Percentiles rank a stretch among this genome's conserved stretches.
These are phyloP conservation scores for Bugulina stolonifera DNA, from an alignment of 2,888 invertebrate genomes.

Conservation along the genomic window DNA sequence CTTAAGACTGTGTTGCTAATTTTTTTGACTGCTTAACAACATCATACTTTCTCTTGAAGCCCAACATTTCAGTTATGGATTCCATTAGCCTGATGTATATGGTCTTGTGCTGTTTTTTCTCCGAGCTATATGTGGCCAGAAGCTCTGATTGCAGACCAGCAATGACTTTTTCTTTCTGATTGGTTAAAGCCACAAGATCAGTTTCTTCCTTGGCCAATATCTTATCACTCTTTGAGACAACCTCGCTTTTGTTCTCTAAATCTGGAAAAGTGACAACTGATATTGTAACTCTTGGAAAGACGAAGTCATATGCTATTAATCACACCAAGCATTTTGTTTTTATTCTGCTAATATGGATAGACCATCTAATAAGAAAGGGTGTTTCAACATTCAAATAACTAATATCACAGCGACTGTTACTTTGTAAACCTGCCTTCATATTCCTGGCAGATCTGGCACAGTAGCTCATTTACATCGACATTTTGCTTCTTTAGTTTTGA, in stretches of 20 bases:
- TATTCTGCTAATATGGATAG: too few relatives aligned
- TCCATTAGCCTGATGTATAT: neutral
- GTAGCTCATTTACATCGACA: neutral
- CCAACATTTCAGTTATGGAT: neutral
- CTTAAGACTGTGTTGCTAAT: too few relatives aligned
- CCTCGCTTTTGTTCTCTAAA: neutral
- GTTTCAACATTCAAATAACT: too few relatives aligned
- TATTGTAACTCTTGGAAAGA: too few relatives aligned
- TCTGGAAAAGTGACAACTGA: too few relatives aligned
- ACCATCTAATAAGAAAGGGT: too few relatives aligned
- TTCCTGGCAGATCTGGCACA: neutral
- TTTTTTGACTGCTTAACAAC: slow-evolving; percentile 3
- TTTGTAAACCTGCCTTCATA: slow-evolving; percentile 7
- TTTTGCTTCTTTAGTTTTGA: neutral
- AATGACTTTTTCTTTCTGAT: neutral
- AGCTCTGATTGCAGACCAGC: neutral
- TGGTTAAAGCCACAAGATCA: neutral
- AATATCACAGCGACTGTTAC: neutral
- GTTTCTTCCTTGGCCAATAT: neutral
- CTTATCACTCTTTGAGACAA: neutral
- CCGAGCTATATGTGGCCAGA: neutral
- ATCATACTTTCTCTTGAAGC: neutral
- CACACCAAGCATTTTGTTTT: too few relatives aligned
- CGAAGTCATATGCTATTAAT: too few relatives aligned
- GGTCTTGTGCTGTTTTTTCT: neutral